A percentile compares a stretch with the other conserved stretches of the same genome.
phyloP scores from a whole-genome alignment of 2,797 vertebrate genomes.

The Dicrostonyx torquatus region DNA sequence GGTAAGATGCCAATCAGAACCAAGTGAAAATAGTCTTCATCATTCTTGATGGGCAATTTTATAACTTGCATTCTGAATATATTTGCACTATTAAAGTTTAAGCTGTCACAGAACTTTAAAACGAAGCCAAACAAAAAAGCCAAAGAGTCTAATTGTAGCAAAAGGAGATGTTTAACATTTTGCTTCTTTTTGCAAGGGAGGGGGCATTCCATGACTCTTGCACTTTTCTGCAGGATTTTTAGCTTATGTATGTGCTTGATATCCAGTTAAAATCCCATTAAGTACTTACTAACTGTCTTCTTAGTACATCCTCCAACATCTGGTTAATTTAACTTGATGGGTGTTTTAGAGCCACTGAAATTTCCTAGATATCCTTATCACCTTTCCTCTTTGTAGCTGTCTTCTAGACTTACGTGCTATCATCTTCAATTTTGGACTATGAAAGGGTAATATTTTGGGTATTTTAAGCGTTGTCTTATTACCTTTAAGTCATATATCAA shows the following conservation, averaged over 20 bases:
- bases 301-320: not conserved
- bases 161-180: constrained; percentile 58
- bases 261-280: constrained; percentile 64
- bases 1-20: constrained; percentile 77
- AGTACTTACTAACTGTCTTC: not conserved
- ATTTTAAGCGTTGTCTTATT: not conserved
- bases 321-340: not conserved
- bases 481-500: not conserved
- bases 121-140: constrained; percentile 28
- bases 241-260: constrained; percentile 69
- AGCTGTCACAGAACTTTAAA: constrained; percentile 73
- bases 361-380: constrained; percentile 3
- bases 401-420: not conserved
- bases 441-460: not conserved
- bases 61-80: constrained; percentile 65
- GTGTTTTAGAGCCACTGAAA: constrained; percentile 23
- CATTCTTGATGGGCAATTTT: constrained; percentile 74
- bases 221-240: constrained; percentile 39
- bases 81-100: constrained; percentile 68
- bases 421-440: constrained; percentile 8
- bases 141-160: constrained; percentile 66
- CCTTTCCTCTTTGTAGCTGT: not conserved
- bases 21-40: constrained; percentile 68
- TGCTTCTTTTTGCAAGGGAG: not conserved
- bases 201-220: not conserved